Base-by-base conservation (phyloP, 2,888 invertebrate species). In the Lithophane semibrunnea region DNA sequence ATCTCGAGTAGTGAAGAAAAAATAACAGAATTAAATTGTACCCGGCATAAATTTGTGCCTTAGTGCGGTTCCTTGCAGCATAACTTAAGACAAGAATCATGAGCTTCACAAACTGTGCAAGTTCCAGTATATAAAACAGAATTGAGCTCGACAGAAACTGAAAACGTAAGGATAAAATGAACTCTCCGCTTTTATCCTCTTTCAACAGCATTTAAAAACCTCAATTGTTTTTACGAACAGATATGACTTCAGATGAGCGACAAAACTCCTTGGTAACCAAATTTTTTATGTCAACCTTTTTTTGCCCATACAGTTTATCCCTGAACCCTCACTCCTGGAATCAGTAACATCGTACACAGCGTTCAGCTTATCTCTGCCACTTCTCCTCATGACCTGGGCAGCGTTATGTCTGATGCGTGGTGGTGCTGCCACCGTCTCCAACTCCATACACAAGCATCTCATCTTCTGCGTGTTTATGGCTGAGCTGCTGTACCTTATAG, bases 381-480 rank as follows among this genome's bases (percentile, higher is more conserved):
- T 99, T 24, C 96, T 99, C 8, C 94, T 98, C 21, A 96, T 98
- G 73, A 98, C 99, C 0, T 97, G 99, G 92, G 94, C 98, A 13
- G 98, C 99, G 37, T 96, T 99, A 71, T 98, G 98, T 60, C 95
- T 98, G 65, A 97, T 99, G 88, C 97, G 99, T 10, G 99, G 99
- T 2, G 98, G 98, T 24, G 96, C 97, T 0, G 98, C 98, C 77
- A 99, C 99, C 0, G 99, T 99, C 89, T 99, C 99, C 66, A 99
- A 99, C 94, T 98, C 98, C 37, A 99, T 99, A 84, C 98, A 99
- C 92, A 99, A 99, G 91, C 99, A 99, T 93, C 97, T 99, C 13
- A 98, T 99, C n/a, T 97, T 99, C 82, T 98, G 98, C 91, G 98
- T 99, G 42, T 98, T 99, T 91, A 97, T 98, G 88, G 98, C 98